Evolutionary conservation across 1,140 invertebrate genomes (phyloP), one percentile per base, ranked within the genome.

Genomic region (Coptotermes formosanus): DNA sequence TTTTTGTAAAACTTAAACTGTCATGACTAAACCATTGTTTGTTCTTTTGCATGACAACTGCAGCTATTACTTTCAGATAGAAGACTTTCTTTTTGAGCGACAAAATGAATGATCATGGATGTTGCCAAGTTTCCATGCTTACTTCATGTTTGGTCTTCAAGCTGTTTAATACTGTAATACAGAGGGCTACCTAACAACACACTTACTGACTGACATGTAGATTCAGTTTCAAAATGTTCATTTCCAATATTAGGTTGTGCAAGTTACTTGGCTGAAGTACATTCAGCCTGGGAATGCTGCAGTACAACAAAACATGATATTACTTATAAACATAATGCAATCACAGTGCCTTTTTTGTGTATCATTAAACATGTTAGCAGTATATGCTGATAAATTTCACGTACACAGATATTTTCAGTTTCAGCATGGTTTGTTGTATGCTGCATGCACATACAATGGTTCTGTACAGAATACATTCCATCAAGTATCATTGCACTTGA

Each of bases 1-100:
- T 84, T 55, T 55, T 23, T 84, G n/a, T 84, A 19, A 84, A 55
- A 84, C 59, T n/a, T 84, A 84, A 55, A 84, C 55, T 84, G 64
- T 75, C 59, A 84, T 48, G 55, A 55, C 83, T 84, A 84, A 84
- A 75, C n/a, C 25, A 84, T 38, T 55, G 48, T 84, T 84, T 84
- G 25, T 55, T 30, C 11, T 83, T 30, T 45, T 25, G 52, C 52
- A 75, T 75, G 64, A 75, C 64, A 75, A 30, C 64, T 75, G 64
- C n/a, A 75, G 64, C 64, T 30, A 75, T 75, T n/a, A 75, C 64
- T 75, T 75, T 75, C 8, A 9, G 64, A 75, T 30, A 30, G 64
- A 75, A 75, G 6, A 75, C 4, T n/a, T 64, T 21, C n/a, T 48
- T 75, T 75, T 75, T 75, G 64, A 75, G 64, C 64, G 64, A 75